phyloP scores from a whole-genome alignment of 2,113 vertebrate species.

The Pseudorectes ferrugineus region DNA sequence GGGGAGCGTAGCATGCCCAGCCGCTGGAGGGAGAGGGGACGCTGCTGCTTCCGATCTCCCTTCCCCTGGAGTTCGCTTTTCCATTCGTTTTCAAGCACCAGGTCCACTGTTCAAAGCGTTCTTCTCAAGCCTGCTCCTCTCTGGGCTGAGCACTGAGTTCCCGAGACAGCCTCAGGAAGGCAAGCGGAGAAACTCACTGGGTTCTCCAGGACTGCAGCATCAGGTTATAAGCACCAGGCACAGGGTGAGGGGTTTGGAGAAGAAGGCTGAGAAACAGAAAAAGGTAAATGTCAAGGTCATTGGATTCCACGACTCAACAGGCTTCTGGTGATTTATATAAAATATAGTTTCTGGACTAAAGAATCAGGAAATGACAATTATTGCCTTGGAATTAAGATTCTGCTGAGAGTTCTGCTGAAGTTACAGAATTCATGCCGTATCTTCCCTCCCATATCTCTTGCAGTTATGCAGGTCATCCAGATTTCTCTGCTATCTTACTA shows the following conservation, averaged over 20 bases:
- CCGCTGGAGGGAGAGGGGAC: neutral
- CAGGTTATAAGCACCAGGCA: neutral
- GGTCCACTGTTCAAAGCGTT: neutral
- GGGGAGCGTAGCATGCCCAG: neutral
- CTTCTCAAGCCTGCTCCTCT: neutral
- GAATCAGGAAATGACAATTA: neutral
- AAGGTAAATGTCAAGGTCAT: neutral
- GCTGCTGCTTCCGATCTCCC: neutral
- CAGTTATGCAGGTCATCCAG: neutral
- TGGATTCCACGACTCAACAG: neutral
- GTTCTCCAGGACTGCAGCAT: neutral
- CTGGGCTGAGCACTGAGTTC: neutral
- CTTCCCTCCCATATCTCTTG: neutral
- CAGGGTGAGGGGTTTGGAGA: neutral
- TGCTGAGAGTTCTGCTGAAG: neutral
- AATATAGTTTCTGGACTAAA: neutral
- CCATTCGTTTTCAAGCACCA: neutral
- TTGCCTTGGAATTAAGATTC: neutral
- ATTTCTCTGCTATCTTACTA: neutral
- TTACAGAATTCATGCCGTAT: neutral
- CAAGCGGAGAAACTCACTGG: neutral
- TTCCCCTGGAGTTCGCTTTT: neutral
- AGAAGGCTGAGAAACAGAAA: neutral
- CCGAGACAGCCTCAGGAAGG: neutral
- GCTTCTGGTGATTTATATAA: neutral